Evolutionary conservation across 2,113 vertebrate genomes (phyloP), one percentile per base, ranked within the genome.

Genomic region (Asarcornis scutulata): DNA sequence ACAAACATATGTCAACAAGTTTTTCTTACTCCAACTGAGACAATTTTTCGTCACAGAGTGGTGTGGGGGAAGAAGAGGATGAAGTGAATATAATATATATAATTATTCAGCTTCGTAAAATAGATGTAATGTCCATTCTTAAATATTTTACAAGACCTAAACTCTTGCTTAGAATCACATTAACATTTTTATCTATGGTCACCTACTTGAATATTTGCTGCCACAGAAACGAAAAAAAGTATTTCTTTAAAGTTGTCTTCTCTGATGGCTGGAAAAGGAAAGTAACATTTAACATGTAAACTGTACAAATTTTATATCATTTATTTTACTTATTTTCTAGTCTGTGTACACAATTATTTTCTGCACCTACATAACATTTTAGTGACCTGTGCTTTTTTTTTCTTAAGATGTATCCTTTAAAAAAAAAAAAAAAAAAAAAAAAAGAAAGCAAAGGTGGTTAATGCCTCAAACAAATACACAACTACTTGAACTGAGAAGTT

Each of bases 61-160:
- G 27, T 27, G 6, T 16, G 4, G 32, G 4, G 2, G 5, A 7
- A 40, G 3, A 36, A 62, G 4, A 58, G 4, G 20, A 68, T 7
- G 10, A 73, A 55, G 32, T 74, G 3, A 64, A 81, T 3, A 23
- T 1, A 29, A 5, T 74, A 2, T 60, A 81, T 3, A 23, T 1
- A 25, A 5, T 10, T 32, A 25, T 13, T 62, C 5, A 52, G 11
- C 55, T 84, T 48, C 11, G 46, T 48, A 48, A 48, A 56, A 73
- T 7, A 48, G 17, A 3, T 11, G 5, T 16, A 68, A 48, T 7
- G 22, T 27, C 36, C 48, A 3, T 58, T 59, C 11, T 55, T 25
- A 67, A 62, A 50, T 21, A 68, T 48, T 13, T 1, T 40, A 79
- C 42, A 44, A 15, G 13, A 6, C 20, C 5, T 78, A 36, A 88